phyloP scores from a whole-genome alignment of 2,113 vertebrate species.

The Gymnogyps californianus region DNA sequence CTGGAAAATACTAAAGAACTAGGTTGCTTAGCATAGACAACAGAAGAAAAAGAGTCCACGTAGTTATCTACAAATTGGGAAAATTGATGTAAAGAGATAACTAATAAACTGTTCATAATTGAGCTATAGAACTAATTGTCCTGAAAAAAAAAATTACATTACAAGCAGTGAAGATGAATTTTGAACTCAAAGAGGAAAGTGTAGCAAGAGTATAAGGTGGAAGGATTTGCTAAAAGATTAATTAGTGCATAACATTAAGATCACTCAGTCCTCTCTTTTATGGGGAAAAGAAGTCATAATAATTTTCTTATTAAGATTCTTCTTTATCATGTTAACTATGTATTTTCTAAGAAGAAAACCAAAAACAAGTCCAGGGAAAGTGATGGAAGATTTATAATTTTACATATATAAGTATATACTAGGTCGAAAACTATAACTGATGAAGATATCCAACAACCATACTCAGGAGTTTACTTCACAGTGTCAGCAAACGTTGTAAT shows the following conservation, averaged over 20 bases:
- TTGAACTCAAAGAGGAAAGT: background rate
- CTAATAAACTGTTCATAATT: background rate
- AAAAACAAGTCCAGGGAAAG: background rate
- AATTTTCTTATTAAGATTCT: background rate
- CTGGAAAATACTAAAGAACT: background rate
- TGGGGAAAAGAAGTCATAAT: background rate
- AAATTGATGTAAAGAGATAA: background rate
- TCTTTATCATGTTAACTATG: background rate
- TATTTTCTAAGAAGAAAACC: background rate
- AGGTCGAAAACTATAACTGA: background rate
- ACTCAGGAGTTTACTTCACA: background rate
- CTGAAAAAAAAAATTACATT: background rate
- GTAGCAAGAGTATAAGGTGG: background rate
- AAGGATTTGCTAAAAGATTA: background rate
- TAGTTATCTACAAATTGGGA: background rate
- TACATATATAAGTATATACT: background rate
- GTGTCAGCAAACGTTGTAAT: background rate
- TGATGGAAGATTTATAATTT: background rate
- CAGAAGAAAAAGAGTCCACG: background rate
- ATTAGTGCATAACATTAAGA: background rate
- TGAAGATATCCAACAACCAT: background rate
- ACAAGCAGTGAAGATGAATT: background rate
- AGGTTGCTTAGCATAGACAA: background rate
- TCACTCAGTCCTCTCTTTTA: background rate
- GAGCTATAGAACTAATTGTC: background rate